Base-by-base conservation (phyloP, 2,888 invertebrate species). In the Aspidiotus rigidus region DNA sequence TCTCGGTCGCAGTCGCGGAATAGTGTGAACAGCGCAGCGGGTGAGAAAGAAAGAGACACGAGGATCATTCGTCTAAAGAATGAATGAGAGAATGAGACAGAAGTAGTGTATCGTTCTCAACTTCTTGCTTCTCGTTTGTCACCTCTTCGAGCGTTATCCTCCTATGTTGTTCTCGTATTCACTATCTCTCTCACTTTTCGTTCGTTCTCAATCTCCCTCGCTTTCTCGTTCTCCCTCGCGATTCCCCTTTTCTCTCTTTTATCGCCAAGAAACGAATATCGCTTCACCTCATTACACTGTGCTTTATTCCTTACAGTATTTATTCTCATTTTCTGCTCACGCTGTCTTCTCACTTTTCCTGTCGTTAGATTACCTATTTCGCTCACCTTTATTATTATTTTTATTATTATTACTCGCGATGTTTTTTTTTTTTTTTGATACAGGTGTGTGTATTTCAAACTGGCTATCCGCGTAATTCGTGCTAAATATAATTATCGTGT, bases 201-300 rank as follows among this genome's bases (percentile, higher is more conserved):
- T 28, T 28, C 28, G 1, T 28, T 28, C 28, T 59, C 59, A 16
- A 17, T 13, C 17, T 42, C 13, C 15, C 15, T 28, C 66, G 64
- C 54, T 13, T 39, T 9, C 49, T 16, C 15, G 40, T 28, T 28
- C 28, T 28, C 28, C n/a, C 41, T 41, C 62, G 40, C 40, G 13
- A 11, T 15, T 16, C n/a, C 56, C 53, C 17, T 39, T 7, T 17
- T 42, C 42, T 59, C 63, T 16, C 49, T 59, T 44, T 67, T 67
- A 67, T 67, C 67, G 59, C 67, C 59, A 67, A 67, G 67, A 60
- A 67, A 67, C 67, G 59, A 67, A 67, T 57, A 67, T 67, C 67
- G 67, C 67, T 67, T 67, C 67, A 67, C 67, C 67, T 67, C 67
- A 67, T 67, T 67, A 67, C 67, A 67, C 67, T 67, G 57, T 67